Evolutionary conservation across 2,113 vertebrate genomes (phyloP), one percentile per base, ranked within the genome.

Genomic region (Scomber colias): DNA sequence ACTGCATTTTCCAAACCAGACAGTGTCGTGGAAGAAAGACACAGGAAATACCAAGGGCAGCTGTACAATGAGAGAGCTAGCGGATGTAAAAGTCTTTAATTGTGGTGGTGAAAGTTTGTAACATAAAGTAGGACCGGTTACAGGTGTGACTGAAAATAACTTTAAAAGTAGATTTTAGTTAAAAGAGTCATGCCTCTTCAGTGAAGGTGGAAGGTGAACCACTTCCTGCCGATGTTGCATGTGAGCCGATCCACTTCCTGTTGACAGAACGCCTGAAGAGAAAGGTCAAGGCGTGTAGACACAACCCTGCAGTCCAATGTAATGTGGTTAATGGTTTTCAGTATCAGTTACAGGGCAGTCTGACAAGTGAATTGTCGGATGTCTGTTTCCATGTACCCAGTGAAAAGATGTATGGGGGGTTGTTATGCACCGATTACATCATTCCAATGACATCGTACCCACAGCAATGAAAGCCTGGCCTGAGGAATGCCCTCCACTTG

Each of bases 401-500:
- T 75, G 63, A 84, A 56, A 59, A 65, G 71, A 81, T 73, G 68
- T 66, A 74, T 65, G 60, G 57, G 48, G 60, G 44, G 30, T 45
- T 71, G 84, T 71, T 77, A 31, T 57, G 76, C 61, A 73, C 15
- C 0, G 21, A 84, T 91, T 82, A 90, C 89, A 81, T 92, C 85
- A 91, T 89, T 76, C 55, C 63, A 79, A 64, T 91, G 91, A 89
- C 90, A 88, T 91, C 61, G 54, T 87, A 85, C 75, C 84, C 77
- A 65, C 84, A 88, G 87, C 79, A 92, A 91, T 89, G 84, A 91
- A 83, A 79, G 78, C 70, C 68, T 56, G 82, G 84, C 76, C 80
- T 62, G 71, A 90, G 79, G 90, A 92, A 93, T 91, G 82, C 82
- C 88, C 90, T 82, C 87, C 78, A 40, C 83, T 82, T 73, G 56